phyloP scores from a whole-genome alignment of 2,797 vertebrate species.

The Coregonus ussuriensis region DNA sequence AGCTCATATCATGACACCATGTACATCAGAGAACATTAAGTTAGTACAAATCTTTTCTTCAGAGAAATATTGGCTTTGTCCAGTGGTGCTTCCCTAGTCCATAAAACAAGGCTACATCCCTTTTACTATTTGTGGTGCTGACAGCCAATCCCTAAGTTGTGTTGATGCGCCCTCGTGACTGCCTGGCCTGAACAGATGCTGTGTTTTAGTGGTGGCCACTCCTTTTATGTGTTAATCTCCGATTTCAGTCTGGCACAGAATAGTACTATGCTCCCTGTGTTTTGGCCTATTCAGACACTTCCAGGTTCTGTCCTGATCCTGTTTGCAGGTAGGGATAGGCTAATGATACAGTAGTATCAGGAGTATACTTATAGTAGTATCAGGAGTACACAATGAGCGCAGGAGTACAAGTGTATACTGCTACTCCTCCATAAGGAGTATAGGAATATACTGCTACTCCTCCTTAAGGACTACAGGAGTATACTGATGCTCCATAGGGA shows the following conservation, averaged over 20 bases:
- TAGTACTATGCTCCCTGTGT: background rate
- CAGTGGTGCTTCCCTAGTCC: background rate
- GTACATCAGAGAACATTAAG: too few species aligned
- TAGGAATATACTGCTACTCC: too few species aligned
- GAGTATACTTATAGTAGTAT: background rate
- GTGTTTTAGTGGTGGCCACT: background rate
- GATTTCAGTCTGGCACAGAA: slow-evolving; percentile 21
- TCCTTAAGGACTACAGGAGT: too few species aligned
- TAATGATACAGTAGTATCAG: background rate
- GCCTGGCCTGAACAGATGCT: slow-evolving; percentile 8
- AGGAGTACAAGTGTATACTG: background rate
- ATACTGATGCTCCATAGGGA: too few species aligned
- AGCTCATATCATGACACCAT: too few species aligned
- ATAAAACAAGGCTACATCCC: background rate
- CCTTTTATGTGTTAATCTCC: slow-evolving; percentile 23
- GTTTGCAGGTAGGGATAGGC: slow-evolving; percentile 3
- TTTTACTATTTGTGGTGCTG: slow-evolving; percentile 3
- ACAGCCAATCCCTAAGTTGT: background rate
- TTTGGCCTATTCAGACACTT: slow-evolving; percentile 4
- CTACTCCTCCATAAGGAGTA: too few species aligned
- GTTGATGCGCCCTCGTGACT: background rate
- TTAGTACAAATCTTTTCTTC: background rate
- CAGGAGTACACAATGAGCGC: background rate
- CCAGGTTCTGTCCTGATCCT: background rate
- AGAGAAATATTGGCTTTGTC: background rate